phyloP scores from a whole-genome alignment of 2,113 vertebrate species.

The Aptenodytes forsteri region DNA sequence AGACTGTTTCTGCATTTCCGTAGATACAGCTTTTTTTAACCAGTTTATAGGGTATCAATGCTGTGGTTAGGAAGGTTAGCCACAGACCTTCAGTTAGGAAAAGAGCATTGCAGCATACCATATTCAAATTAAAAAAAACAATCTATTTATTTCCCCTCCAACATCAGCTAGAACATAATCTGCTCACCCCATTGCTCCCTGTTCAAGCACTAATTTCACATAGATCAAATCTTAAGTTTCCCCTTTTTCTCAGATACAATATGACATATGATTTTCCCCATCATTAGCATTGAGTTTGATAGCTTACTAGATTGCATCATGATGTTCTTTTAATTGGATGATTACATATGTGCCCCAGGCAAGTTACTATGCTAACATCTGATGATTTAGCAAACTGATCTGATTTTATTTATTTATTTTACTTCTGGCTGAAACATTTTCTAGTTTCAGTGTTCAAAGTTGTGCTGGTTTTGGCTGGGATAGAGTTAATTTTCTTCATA shows the following conservation, averaged over 20 bases:
- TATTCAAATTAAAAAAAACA: background rate
- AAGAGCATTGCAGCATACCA: background rate
- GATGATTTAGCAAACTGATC: slow-evolving; percentile 23
- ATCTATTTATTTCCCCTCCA: background rate
- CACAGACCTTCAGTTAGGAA: background rate
- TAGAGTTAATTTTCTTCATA: no score
- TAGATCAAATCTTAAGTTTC: background rate
- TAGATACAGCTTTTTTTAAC: background rate
- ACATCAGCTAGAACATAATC: background rate
- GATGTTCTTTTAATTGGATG: slow-evolving; percentile 44
- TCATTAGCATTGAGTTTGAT: slow-evolving; percentile 31
- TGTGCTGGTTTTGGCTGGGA: no score
- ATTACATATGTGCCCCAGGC: background rate
- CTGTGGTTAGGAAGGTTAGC: background rate
- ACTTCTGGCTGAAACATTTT: background rate
- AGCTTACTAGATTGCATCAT: background rate
- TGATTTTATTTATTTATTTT: slow-evolving; percentile 56
- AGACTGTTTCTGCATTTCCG: background rate
- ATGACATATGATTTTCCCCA: slow-evolving; percentile 7
- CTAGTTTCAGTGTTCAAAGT: background rate
- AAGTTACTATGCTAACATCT: background rate
- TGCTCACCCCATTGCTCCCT: background rate
- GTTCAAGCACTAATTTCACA: background rate
- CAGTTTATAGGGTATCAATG: background rate
- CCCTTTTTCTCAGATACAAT: background rate